Conservation (phyloP, 2,113 vertebrate genomes). For the Nyctereutes procyonoides region DNA sequence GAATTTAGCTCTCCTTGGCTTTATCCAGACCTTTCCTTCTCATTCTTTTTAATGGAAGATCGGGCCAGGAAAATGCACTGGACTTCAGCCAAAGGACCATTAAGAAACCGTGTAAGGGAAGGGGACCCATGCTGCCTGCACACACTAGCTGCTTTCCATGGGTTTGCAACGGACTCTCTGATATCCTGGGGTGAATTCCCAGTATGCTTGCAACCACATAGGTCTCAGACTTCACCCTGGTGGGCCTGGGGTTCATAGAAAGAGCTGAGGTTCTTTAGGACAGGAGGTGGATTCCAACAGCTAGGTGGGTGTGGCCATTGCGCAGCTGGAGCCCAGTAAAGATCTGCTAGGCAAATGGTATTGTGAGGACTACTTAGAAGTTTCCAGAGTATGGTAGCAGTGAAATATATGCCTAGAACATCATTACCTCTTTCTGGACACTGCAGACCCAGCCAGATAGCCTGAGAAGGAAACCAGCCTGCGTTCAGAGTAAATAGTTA, state of each 20-base stretch:
- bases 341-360: background rate
- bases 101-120: background rate
- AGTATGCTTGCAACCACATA: background rate
- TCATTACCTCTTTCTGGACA: conserved; percentile 55
- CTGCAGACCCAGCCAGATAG: background rate
- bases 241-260: background rate
- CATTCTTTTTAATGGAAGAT: background rate
- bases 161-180: background rate
- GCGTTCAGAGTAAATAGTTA: conserved; percentile 90
- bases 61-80: background rate
- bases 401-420: background rate
- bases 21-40: background rate
- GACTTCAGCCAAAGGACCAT: background rate
- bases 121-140: too few species aligned
- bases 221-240: background rate
- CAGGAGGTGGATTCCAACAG: background rate
- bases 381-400: background rate
- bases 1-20: background rate
- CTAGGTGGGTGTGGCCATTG: background rate
- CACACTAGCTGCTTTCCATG: background rate
- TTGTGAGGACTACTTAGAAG: background rate
- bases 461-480: conserved; percentile 52
- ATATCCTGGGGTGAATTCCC: background rate
- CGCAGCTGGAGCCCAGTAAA: background rate
- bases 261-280: background rate